Evolutionary conservation across 2,888 invertebrate genomes (phyloP).

Genomic region (Dryocosmus kuriphilus): DNA sequence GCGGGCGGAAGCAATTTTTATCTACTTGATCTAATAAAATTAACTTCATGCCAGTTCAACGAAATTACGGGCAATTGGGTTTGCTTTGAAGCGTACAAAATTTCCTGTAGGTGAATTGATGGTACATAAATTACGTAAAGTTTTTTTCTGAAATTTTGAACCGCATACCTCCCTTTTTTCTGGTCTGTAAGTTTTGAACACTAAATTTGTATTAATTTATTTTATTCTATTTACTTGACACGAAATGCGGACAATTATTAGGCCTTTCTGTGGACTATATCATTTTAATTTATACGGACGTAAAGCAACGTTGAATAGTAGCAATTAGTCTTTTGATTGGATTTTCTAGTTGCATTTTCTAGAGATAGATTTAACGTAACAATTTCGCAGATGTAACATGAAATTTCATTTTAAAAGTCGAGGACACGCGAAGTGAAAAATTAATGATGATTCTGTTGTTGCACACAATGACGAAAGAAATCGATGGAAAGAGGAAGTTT

Average conservation of each 20-base stretch:
- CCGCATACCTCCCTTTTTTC: too few relatives aligned
- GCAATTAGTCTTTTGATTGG: background rate
- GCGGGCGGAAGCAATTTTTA: constrained; percentile 11
- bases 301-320: constrained; percentile 7
- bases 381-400: background rate
- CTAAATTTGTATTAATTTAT: background rate
- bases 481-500: background rate
- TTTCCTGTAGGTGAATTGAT: background rate
- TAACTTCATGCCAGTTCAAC: background rate
- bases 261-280: background rate
- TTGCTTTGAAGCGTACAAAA: background rate
- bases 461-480: background rate
- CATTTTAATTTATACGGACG: constrained; percentile 12
- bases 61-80: background rate
- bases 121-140: too few relatives aligned
- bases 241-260: too few relatives aligned
- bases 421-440: background rate
- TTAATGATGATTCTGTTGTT: background rate
- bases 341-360: background rate
- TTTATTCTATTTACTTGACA: background rate
- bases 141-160: too few relatives aligned
- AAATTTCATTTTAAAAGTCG: background rate
- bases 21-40: constrained; percentile 14
- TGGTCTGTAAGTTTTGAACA: too few relatives aligned
- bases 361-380: constrained; percentile 7